Evolutionary conservation across 2,113 vertebrate species (phyloP).

Genomic region (Coracopsis vasa): DNA sequence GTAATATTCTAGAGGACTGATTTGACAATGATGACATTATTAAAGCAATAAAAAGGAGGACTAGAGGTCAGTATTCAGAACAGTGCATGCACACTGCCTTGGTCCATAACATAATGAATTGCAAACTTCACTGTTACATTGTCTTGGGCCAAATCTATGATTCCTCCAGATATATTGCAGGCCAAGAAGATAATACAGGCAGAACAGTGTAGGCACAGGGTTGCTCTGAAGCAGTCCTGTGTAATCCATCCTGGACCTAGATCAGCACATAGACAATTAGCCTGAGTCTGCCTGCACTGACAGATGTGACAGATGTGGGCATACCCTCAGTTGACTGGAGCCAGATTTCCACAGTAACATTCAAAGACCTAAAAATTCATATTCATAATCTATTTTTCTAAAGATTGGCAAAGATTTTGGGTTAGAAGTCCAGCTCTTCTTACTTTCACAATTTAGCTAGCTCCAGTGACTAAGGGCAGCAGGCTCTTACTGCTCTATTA

Average conservation of each 20-base stretch:
- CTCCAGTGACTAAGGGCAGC: not conserved
- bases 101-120: not conserved
- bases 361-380: not conserved
- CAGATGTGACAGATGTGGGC: not conserved
- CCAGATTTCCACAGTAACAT: not conserved
- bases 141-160: not conserved
- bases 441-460: not conserved
- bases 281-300: not conserved
- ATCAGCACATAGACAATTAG: not conserved
- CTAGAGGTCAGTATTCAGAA: not conserved
- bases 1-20: not conserved
- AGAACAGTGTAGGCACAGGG: not conserved
- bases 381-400: not conserved
- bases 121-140: not conserved
- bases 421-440: not conserved
- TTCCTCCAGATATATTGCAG: not conserved
- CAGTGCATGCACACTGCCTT: fast-evolving
- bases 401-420: not conserved
- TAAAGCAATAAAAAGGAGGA: not conserved
- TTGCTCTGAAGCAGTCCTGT: not conserved
- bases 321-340: not conserved
- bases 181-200: not conserved
- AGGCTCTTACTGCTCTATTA: not conserved
- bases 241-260: not conserved
- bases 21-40: not conserved